Conservation (phyloP, 2,113 vertebrate species). For the Epinephelus cyanopodus region DNA sequence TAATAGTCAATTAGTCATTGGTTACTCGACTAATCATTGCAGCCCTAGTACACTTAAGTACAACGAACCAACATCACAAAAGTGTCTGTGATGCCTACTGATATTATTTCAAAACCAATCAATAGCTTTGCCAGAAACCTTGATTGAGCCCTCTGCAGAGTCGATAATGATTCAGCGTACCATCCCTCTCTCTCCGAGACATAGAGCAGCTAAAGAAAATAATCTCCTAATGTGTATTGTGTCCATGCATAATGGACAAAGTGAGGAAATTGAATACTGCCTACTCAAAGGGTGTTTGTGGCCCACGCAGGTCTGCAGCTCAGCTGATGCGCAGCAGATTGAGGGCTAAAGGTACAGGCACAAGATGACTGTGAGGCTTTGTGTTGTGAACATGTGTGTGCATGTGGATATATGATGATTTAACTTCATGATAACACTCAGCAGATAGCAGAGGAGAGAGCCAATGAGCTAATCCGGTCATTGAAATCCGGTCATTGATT, state of each 20-base stretch:
- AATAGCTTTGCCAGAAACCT: not conserved
- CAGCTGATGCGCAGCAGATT: slow-evolving; percentile 34
- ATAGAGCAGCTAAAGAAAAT: slow-evolving; percentile 30
- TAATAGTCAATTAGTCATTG: too few relatives aligned
- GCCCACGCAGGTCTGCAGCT: not conserved
- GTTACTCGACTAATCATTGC: too few relatives aligned
- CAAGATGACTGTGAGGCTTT: slow-evolving; percentile 24
- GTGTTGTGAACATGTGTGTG: slow-evolving; percentile 16
- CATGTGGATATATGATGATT: slow-evolving; percentile 19
- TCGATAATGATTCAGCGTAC: slow-evolving; percentile 9
- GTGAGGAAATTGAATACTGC: slow-evolving; percentile 37
- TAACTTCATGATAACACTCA: slow-evolving; percentile 17
- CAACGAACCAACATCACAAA: not conserved
- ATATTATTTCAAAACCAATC: slow-evolving; percentile 13
- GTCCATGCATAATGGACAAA: slow-evolving; percentile 43
- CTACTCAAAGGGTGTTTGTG: slow-evolving; percentile 22
- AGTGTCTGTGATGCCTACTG: not conserved
- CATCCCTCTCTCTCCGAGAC: not conserved
- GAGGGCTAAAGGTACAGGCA: slow-evolving; percentile 4
- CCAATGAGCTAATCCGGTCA: slow-evolving; percentile 4
- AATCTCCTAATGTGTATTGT: slow-evolving; percentile 36
- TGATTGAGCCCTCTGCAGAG: not conserved
- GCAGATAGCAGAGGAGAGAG: slow-evolving; percentile 17
- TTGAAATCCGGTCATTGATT: slow-evolving; percentile 36
- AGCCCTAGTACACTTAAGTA: not conserved